Base-by-base conservation (phyloP, 2,888 invertebrate species). In the Stegophylla sp. region DNA sequence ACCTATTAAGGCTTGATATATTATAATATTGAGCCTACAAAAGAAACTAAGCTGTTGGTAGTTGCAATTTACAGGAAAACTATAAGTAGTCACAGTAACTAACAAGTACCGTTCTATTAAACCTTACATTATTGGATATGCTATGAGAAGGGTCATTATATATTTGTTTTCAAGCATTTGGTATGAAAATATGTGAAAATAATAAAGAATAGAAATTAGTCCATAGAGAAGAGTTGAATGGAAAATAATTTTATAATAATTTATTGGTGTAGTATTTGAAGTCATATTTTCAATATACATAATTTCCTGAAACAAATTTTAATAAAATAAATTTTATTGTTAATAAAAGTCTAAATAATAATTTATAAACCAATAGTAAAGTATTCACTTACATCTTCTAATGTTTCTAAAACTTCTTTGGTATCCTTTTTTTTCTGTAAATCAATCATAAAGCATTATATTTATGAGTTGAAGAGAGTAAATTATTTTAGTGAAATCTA, bases 391-490 rank as follows among this genome's bases (percentile, higher is more conserved):
- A 88, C 88, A 85, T 90, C 88, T 87, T 94, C 94, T 83, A 95
- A 88, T 82, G 90, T 89, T 85, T 94, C 94, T 82, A 95, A 88
- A 64, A 87, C 85, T 83, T 88, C 87, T 82, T 86, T 86, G 5
- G 89, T 88, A 59, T 89, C 87, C 84, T 89, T 89, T 85, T 88
- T 87, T 85, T 88, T 88, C 88, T 89, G 71, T n/a, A n/a, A n/a
- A n/a, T n/a, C n/a, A n/a, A n/a, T n/a, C n/a, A n/a, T n/a, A n/a
- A n/a, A n/a, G n/a, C n/a, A n/a, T n/a, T n/a, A n/a, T n/a, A n/a
- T n/a, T n/a, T n/a, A n/a, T n/a, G n/a, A n/a, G n/a, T n/a, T n/a
- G n/a, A n/a, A n/a, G n/a, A n/a, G n/a, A n/a, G n/a, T n/a, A n/a
- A n/a, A n/a, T n/a, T n/a, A n/a, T n/a, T n/a, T n/a, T n/a, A n/a